A percentile compares a stretch with the other conserved stretches of the same genome.
These are phyloP conservation scores for Amyelois transitella DNA, from an alignment of 1,140 invertebrate species.

Conservation along the genomic window DNA sequence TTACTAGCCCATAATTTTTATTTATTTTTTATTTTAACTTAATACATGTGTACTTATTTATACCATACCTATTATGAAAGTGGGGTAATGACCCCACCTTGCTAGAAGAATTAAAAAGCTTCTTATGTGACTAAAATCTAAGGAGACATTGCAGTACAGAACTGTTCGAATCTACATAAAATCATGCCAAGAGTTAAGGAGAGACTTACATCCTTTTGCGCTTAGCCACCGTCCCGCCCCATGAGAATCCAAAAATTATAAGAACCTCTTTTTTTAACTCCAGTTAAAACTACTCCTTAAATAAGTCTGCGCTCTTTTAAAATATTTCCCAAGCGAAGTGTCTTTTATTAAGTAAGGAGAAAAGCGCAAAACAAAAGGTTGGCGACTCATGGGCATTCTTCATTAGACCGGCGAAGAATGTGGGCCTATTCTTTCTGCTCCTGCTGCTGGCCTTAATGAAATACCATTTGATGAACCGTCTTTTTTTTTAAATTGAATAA, in stretches of 20 bases:
- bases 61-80: no score
- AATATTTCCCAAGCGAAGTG: neutral
- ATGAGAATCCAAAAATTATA: neutral
- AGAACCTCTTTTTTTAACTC: neutral
- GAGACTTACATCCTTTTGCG: no score
- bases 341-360: slow-evolving; percentile 20
- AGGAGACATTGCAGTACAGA: no score
- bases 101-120: no score
- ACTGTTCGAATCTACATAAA: no score
- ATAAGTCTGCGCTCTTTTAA: neutral
- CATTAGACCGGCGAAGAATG: slow-evolving; percentile 53
- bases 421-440: slow-evolving; percentile 58
- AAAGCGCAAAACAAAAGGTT: slow-evolving; percentile 22
- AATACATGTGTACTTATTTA: no score
- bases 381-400: slow-evolving; percentile 56
- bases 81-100: no score
- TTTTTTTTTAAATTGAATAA: slow-evolving; percentile 14
- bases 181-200: no score
- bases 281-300: neutral
- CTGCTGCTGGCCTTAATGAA: slow-evolving; percentile 54
- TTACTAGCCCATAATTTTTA: no score
- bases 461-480: slow-evolving; percentile 57
- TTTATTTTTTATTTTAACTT: no score
- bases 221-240: no score
- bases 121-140: no score